Base-by-base conservation (phyloP, 2,797 vertebrate species). In the Premnoplex brunnescens region DNA sequence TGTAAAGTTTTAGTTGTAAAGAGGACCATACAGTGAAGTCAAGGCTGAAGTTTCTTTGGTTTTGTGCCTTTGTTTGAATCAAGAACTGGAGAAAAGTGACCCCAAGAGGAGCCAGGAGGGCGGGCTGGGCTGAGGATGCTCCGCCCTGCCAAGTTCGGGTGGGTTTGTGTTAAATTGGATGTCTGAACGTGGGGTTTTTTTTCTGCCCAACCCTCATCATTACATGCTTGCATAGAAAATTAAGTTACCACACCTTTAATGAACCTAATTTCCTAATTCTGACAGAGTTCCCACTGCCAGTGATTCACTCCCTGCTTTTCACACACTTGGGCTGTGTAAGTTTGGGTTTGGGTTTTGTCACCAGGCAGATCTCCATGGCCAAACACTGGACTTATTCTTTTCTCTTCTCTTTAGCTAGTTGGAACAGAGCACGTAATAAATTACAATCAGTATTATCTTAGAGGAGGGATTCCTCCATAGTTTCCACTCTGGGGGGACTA, bases 181-280 rank as follows among this genome's bases (percentile, higher is more conserved):
- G 79, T 48, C 82, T 72, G 87, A 88, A 56, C 2, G 0, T 15
- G n/a, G 36, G 6, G 10, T 11, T 34, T 56, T 77, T 87, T 67
- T 59, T 73, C 87, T 96, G 93, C 97, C 94, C 97, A 97, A 34
- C 89, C 89, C 88, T 92, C 91, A 78, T 83, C 96, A 80, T 97
- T 96, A 95, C 41, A 54, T 94, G 88, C 94, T 97, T 95, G 97
- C 97, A 95, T 83, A 85, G 96, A 95, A 97, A 97, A 97, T 95
- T 73, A 96, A 81, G 84, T 97, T 92, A 97, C 98, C 98, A 98
- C 98, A 97, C 98, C 97, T 98, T 96, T 97, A 98, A 98, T 97
- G 97, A 98, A 97, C 88, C 80, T 95, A 97, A 97, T 97, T 97
- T 97, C 96, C 95, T 96, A 96, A 91, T 97, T 97, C 97, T 97